These are phyloP conservation scores for Alcedo quadribrachys DNA, from an alignment of 2,797 vertebrate species.

Conservation along the genomic window DNA sequence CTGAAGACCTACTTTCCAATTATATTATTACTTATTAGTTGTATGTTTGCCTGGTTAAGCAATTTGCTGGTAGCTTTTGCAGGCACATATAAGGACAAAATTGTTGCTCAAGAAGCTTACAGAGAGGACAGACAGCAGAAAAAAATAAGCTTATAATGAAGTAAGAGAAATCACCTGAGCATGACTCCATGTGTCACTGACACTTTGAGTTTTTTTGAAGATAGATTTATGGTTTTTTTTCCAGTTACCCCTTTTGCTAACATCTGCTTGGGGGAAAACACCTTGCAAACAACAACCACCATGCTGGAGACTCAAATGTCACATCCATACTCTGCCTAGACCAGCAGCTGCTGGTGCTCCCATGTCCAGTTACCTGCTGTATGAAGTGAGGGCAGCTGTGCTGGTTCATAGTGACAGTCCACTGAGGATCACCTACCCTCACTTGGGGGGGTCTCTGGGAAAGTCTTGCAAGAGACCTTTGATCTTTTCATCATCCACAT, in stretches of 20 bases:
- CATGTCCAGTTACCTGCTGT: neutral
- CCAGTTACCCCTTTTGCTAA: neutral
- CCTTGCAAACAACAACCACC: neutral
- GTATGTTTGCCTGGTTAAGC: neutral
- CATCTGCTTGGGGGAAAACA: neutral
- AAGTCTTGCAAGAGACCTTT: neutral
- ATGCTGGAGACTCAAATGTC: neutral
- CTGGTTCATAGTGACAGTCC: neutral
- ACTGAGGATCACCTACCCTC: neutral
- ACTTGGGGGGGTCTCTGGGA: neutral
- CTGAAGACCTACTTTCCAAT: neutral
- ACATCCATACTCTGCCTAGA: neutral
- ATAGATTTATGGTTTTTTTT: neutral
- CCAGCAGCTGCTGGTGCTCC: neutral
- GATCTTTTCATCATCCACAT: neutral
- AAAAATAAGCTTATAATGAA: neutral
- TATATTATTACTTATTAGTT: neutral
- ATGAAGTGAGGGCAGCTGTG: neutral
- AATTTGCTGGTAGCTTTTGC: neutral
- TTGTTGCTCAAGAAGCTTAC: neutral
- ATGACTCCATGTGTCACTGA: neutral
- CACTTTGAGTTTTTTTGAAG: neutral
- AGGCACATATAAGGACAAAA: neutral
- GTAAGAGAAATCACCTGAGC: fast-evolving
- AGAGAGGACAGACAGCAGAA: neutral